Evolutionary conservation across 2,888 invertebrate genomes (phyloP), one percentile per base, ranked within the genome.

Genomic region (Steromphala cineraria): DNA sequence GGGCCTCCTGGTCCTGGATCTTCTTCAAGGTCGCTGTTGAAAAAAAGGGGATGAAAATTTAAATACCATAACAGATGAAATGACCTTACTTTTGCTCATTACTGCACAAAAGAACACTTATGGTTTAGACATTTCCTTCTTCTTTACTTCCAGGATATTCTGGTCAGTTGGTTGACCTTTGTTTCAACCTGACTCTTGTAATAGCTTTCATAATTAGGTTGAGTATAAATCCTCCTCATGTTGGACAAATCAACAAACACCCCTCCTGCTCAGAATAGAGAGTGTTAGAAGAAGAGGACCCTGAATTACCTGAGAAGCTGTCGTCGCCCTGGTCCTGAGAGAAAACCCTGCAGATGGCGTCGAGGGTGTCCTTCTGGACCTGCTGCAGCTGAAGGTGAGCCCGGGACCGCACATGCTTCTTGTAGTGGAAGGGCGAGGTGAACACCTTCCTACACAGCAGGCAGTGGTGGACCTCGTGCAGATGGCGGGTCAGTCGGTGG

Each of bases 401-500:
- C 31, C 36, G 24, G 55, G 24, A 76, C 55, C 28, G 24, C 31
- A 53, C 31, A 36, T 76, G 76, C 24, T 19, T 53, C n/a, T 55
- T 40, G 21, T 31, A 55, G n/a, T 28, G 53, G 19, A 19, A 17
- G 5, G 8, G 8, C 3, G 76, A 19, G 15, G 21, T 31, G 31
- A 76, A 76, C 13, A 55, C 55, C 40, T 76, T 53, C n/a, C 55
- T 28, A 31, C 76, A 76, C 76, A 53, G 28, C 36, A 55, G 17
- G 31, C 76, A 76, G 31, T 76, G 76, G 55, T 76, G 76, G 10
- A 53, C 53, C 76, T 76, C 76, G 13, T 28, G 53, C 55, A 31
- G 31, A 21, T 76, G 76, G 15, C 17, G 28, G 3, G 36, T 28
- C 17, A 53, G 53, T 13, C 40, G 31, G 31, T 76, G 76, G 13